Evolutionary conservation across 2,797 vertebrate species (phyloP), one percentile per base, ranked within the genome.

Genomic region (Furcifer pardalis): DNA sequence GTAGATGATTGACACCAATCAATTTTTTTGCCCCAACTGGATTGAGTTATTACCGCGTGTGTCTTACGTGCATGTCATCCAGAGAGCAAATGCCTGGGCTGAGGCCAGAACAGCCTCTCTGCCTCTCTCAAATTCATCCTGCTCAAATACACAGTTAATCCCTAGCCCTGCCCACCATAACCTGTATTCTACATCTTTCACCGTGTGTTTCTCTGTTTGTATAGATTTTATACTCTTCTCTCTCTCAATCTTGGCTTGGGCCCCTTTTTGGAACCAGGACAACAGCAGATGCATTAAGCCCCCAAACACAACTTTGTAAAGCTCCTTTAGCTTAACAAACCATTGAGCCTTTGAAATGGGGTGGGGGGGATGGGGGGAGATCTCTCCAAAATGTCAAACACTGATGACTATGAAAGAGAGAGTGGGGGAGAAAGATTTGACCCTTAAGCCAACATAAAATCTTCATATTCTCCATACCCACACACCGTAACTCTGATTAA

Each of bases 321-420:
- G 86, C 88, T 89, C 88, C 89, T 80, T 87, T 65, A 74, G 86
- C 88, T 89, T 90, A 91, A 89, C 90, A 92, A 88, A 93, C 90
- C 84, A 87, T 32, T 49, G 88, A 89, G 83, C 74, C 91, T 91
- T 92, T 94, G 89, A 92, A 86, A 68, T 21, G 52, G 52, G 49
- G 49, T 52, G 49, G 49, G 49, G 15, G 49, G 49, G 5, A 90
- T 92, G 90, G 91, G 91, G 91, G 90, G 92, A 93, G 89, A 91
- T 92, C 92, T 93, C 91, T 92, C 88, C 88, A 40, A 2, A 56
- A 89, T 92, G 91, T 91, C 91, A 91, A 93, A 91, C 88, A 92
- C 90, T 74, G 84, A 7, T 85, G 92, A 89, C 90, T 91, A 94
- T 84, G 88, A 89, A 93, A 90, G 92, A 60, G 9, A 52, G 90